These are phyloP conservation scores for Albula goreensis DNA, from an alignment of 2,113 vertebrate species.

Conservation along the genomic window DNA sequence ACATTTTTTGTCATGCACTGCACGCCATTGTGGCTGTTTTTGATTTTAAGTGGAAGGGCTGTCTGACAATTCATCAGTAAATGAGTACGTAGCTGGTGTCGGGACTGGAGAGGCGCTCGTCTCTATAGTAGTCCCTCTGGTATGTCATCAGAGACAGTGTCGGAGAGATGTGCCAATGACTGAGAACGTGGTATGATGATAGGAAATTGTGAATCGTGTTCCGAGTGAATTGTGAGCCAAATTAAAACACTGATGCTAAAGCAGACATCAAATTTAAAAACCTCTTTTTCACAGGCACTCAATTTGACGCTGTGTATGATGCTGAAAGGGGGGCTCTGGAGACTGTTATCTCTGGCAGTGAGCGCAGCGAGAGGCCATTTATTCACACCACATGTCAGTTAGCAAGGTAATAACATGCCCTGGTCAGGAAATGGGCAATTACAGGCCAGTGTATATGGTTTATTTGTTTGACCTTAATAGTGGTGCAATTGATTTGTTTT, in stretches of 20 bases:
- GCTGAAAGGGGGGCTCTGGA: not conserved
- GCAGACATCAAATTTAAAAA: slow-evolving; percentile 3
- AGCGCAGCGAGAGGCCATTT: not conserved
- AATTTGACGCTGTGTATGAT: not conserved
- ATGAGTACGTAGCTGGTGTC: not conserved
- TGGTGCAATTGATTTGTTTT: slow-evolving; percentile 17
- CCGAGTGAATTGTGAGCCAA: not conserved
- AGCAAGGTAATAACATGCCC: slow-evolving; percentile 4
- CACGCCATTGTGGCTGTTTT: not conserved
- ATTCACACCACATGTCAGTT: slow-evolving; percentile 16
- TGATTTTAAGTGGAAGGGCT: not conserved
- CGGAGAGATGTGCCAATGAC: not conserved
- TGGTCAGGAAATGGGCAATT: slow-evolving; percentile 1
- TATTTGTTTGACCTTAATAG: slow-evolving; percentile 20
- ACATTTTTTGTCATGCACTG: not conserved
- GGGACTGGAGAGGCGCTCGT: not conserved
- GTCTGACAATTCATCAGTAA: not conserved
- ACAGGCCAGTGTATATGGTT: not conserved
- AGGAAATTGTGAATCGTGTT: not conserved
- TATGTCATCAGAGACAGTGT: not conserved
- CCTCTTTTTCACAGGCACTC: not conserved
- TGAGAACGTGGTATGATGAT: not conserved
- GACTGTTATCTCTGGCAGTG: slow-evolving; percentile 14
- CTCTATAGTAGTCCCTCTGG: not conserved
- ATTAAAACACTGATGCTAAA: slow-evolving; percentile 1